Conservation (phyloP, 2,113 vertebrate species). For the Podarcis raffonei region DNA sequence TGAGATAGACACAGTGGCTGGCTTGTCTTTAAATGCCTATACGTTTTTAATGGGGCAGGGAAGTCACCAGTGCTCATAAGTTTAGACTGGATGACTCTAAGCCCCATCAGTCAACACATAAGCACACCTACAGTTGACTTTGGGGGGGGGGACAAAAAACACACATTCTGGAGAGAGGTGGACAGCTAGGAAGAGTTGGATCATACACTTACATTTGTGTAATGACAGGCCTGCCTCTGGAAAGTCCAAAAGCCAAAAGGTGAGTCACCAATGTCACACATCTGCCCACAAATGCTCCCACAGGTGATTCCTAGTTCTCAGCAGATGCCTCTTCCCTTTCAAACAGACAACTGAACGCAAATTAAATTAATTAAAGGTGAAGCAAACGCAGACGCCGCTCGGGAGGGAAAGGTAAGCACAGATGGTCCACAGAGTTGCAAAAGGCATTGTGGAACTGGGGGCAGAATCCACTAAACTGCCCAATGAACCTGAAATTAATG, state of each 20-base stretch:
- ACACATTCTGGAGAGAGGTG: not conserved
- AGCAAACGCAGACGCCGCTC: not conserved
- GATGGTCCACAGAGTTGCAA: not conserved
- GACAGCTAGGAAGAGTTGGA: not conserved
- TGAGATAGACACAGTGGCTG: not conserved
- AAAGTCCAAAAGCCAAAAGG: constrained; percentile 15
- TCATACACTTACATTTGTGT: not conserved
- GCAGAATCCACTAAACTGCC: constrained; percentile 5
- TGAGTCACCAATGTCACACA: not conserved
- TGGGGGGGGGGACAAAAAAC: too few relatives aligned
- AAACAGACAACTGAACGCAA: constrained; percentile 31
- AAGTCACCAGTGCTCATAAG: too few relatives aligned
- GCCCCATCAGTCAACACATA: not conserved
- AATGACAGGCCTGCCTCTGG: not conserved
- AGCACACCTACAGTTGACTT: not conserved
- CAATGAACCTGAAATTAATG: not conserved
- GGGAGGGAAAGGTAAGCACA: constrained; percentile 21
- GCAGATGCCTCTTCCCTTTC: constrained; percentile 21
- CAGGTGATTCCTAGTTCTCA: not conserved
- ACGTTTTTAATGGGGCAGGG: too few relatives aligned
- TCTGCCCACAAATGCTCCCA: constrained; percentile 24
- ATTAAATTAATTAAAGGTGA: constrained; percentile 33
- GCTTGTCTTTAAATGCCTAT: not conserved
- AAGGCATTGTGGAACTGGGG: not conserved
- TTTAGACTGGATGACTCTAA: not conserved